A percentile compares a stretch with the other conserved stretches of the same genome.
phyloP scores from a whole-genome alignment of 2,113 vertebrate genomes.

The Urocolius indicus region DNA sequence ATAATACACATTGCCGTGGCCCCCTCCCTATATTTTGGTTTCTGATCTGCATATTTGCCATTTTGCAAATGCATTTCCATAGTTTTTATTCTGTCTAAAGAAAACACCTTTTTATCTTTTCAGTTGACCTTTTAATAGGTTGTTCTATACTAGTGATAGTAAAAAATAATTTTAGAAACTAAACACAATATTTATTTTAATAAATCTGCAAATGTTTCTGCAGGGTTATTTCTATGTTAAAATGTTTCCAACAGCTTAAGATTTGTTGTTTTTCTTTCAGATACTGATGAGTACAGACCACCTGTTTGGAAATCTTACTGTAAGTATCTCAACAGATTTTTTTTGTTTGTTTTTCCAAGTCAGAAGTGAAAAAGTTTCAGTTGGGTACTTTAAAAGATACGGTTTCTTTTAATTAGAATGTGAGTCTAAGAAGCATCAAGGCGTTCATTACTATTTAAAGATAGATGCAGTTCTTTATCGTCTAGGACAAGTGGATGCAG shows the following conservation, averaged over 20 bases:
- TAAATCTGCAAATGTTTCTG: neutral
- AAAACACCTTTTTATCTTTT: neutral
- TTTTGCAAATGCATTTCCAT: neutral
- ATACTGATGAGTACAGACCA: constrained; percentile 91
- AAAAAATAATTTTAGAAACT: neutral
- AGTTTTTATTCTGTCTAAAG: neutral
- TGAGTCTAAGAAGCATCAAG: neutral
- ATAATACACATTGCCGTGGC: neutral
- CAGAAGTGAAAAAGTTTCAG: neutral
- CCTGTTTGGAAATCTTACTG: constrained; percentile 93
- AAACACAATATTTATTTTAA: neutral
- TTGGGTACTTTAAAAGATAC: neutral
- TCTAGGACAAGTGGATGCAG: neutral
- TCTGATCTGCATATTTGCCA: neutral
- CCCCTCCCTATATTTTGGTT: neutral
- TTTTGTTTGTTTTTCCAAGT: neutral
- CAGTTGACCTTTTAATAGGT: neutral
- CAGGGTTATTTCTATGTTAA: neutral
- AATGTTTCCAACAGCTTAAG: neutral
- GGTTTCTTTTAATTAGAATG: neutral
- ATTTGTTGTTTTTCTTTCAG: constrained; percentile 74
- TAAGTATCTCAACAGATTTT: constrained; percentile 75
- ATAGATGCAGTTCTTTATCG: neutral
- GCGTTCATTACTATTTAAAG: neutral
- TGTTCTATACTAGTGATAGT: neutral